Conservation (phyloP, 2,797 vertebrate species). For the Poeciliopsis gracilis region DNA sequence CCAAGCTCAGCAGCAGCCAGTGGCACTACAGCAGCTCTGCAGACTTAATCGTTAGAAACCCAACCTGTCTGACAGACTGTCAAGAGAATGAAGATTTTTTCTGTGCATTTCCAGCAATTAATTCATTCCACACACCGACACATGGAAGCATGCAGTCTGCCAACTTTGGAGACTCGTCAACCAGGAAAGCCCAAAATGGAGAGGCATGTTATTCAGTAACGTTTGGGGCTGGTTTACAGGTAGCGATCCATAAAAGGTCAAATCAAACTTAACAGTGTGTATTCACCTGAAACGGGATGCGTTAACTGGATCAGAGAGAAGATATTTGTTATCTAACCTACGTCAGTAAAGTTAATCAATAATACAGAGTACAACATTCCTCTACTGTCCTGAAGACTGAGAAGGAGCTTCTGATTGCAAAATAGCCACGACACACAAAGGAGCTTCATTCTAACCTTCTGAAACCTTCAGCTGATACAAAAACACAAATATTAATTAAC, state of each 20-base stretch:
- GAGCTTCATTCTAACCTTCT: slow-evolving; percentile 1
- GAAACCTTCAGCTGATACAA: slow-evolving; percentile 15
- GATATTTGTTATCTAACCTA: slow-evolving; percentile 1
- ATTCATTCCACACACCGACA: not conserved
- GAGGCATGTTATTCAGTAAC: not conserved
- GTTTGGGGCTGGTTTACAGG: not conserved
- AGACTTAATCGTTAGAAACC: slow-evolving; percentile 9
- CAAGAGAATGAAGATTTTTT: not conserved
- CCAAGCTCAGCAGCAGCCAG: slow-evolving; percentile 27
- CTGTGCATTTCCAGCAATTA: not conserved
- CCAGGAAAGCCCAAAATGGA: not conserved
- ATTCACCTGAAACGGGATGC: not conserved
- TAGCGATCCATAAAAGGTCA: not conserved
- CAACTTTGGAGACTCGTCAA: slow-evolving; percentile 1
- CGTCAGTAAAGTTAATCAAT: slow-evolving; percentile 7
- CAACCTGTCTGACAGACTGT: slow-evolving; percentile 9
- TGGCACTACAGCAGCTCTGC: slow-evolving; percentile 14
- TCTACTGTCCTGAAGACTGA: slow-evolving; percentile 2
- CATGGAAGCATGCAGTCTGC: not conserved
- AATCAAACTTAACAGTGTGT: not conserved
- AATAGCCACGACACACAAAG: slow-evolving; percentile 13
- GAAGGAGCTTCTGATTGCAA: slow-evolving; percentile 3
- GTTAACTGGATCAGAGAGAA: not conserved
- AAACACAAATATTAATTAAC: not conserved
- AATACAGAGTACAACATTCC: slow-evolving; percentile 15